Percentiles rank a stretch among this genome's conserved stretches.
Conservation (phyloP, 2,113 vertebrate species). For the Catagonus wagneri region DNA sequence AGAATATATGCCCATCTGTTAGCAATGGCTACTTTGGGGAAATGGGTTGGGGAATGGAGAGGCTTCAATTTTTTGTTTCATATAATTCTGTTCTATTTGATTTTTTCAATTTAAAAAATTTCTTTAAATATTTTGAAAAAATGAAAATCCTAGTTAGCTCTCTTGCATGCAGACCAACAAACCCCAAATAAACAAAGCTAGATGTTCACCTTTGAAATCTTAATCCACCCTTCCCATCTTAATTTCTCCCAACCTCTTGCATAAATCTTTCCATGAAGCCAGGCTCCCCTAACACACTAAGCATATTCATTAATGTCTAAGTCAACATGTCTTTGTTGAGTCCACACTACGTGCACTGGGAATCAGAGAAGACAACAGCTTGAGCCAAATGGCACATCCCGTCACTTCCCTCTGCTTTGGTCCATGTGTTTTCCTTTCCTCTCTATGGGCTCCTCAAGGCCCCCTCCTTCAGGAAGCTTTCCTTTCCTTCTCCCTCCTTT, state of each 20-base stretch:
- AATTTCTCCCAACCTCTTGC: background rate
- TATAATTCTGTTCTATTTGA: constrained; percentile 62
- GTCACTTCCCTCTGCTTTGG: background rate
- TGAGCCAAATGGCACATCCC: background rate
- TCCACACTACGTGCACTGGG: background rate
- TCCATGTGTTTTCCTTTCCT: background rate
- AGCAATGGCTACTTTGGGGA: constrained; percentile 75
- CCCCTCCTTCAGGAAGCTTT: background rate
- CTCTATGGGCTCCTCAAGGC: background rate
- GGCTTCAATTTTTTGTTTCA: constrained; percentile 63
- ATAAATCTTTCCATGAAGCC: background rate
- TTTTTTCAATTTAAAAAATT: constrained; percentile 57
- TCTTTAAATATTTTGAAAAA: constrained; percentile 63
- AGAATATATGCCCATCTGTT: constrained; percentile 75
- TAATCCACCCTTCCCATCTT: background rate
- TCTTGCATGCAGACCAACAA: constrained; percentile 8
- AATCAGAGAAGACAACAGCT: background rate
- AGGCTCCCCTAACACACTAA: background rate
- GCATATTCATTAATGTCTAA: background rate
- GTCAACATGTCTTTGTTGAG: background rate
- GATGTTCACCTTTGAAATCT: background rate
- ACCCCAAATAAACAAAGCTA: constrained; percentile 9
- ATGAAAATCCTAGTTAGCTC: constrained; percentile 41
- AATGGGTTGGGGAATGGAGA: constrained; percentile 56
- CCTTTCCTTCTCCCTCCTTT: background rate